Evolutionary conservation across 2,888 invertebrate genomes (phyloP).

Genomic region (Drosophila suboccidentalis): DNA sequence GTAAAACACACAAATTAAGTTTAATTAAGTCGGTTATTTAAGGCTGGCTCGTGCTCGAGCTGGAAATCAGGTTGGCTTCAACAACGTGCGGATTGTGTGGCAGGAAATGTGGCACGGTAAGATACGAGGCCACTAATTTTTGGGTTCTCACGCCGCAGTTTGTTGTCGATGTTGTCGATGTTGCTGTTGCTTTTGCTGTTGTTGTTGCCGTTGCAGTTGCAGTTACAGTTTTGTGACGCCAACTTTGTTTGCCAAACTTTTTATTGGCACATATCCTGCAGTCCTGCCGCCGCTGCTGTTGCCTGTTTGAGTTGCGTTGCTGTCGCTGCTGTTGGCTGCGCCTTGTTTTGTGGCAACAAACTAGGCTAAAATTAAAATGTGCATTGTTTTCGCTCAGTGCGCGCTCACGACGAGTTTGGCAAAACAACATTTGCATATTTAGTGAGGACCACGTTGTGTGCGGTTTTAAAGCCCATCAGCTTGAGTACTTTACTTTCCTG

Average conservation of each 20-base stretch:
- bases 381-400: slow-evolving; percentile 69
- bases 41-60: slow-evolving; percentile 27
- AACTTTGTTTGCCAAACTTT: slow-evolving; percentile 81
- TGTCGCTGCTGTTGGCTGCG: slow-evolving; percentile 27
- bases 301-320: slow-evolving; percentile 28
- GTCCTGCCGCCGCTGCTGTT: slow-evolving; percentile 29
- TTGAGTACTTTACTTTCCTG: slow-evolving; percentile 53
- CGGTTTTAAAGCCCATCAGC: slow-evolving; percentile 55
- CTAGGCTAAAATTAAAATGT: slow-evolving; percentile 79
- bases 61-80: slow-evolving; percentile 44
- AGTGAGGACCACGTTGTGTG: slow-evolving; percentile 32
- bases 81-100: slow-evolving; percentile 27
- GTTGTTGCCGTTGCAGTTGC: slow-evolving; percentile 36
- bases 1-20: slow-evolving; percentile 65
- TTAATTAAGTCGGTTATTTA: slow-evolving; percentile 71
- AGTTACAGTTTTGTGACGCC: slow-evolving; percentile 78
- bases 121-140: slow-evolving; percentile 60
- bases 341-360: slow-evolving; percentile 67
- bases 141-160: slow-evolving; percentile 46
- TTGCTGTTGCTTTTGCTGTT: slow-evolving; percentile 51
- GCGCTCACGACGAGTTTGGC: slow-evolving; percentile 48
- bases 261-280: slow-evolving; percentile 80
- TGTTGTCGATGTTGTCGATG: slow-evolving; percentile 24
- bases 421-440: slow-evolving; percentile 69
- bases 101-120: slow-evolving; percentile 30